Percentiles rank a stretch among this genome's conserved stretches.
Evolutionary conservation across 2,113 vertebrate genomes (phyloP).

Genomic region (Oreamnos americanus): DNA sequence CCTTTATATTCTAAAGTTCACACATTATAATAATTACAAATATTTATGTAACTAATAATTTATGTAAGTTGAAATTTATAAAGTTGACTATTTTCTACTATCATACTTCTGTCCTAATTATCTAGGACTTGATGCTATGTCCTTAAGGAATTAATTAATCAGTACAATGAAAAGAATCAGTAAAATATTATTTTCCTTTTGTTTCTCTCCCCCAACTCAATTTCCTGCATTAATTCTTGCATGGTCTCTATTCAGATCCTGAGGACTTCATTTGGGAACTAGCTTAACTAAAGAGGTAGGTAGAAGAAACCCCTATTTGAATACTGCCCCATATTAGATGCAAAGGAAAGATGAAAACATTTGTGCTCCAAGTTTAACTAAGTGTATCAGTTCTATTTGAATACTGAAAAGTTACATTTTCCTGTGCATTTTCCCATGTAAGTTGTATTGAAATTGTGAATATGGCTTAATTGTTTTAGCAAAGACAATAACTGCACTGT

Average conservation of each 20-base stretch:
- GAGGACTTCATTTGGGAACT: background rate
- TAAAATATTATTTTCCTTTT: background rate
- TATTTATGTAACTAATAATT: background rate
- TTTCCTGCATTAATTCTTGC: background rate
- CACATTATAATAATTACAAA: background rate
- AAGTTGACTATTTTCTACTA: background rate
- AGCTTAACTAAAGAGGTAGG: background rate
- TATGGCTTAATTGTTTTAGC: background rate
- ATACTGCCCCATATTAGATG: background rate
- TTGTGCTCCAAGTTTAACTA: background rate
- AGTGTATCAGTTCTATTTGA: background rate
- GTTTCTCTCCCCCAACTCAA: background rate
- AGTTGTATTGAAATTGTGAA: background rate
- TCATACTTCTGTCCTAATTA: background rate
- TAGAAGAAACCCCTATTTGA: background rate
- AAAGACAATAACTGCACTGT: conserved; percentile 30
- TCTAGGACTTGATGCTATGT: background rate
- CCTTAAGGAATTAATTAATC: background rate
- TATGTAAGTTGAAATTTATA: background rate
- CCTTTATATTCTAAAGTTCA: background rate
- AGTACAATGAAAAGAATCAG: background rate
- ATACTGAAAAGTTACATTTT: background rate
- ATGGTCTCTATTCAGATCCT: background rate
- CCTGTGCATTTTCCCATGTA: background rate
- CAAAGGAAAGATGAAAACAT: background rate